Conservation (phyloP, 2,888 invertebrate species). For the Stenolophus ochropezus region DNA sequence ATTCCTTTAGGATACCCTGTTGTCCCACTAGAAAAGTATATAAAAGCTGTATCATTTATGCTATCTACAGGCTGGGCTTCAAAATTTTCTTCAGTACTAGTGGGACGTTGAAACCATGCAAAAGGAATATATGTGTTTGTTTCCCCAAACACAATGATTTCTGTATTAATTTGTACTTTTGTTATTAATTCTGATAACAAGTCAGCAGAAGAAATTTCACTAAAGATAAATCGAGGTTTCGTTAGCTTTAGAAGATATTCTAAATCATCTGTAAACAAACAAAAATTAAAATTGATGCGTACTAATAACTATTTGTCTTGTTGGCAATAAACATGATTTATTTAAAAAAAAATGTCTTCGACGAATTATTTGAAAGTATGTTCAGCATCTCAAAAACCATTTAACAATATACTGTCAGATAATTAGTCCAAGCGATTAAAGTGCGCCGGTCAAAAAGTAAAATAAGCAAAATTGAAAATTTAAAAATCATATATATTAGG, state of each 20-base stretch:
- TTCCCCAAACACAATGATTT: slow-evolving; percentile 64
- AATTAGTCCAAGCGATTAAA: too few relatives aligned
- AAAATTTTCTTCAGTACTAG: slow-evolving; percentile 64
- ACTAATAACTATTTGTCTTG: too few relatives aligned
- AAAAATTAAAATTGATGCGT: neutral
- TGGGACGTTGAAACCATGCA: slow-evolving; percentile 60
- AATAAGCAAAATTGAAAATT: too few relatives aligned
- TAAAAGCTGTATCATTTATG: slow-evolving; percentile 65
- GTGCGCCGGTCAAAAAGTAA: too few relatives aligned
- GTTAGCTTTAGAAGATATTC: neutral
- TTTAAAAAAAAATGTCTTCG: too few relatives aligned
- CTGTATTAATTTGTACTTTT: slow-evolving; percentile 47
- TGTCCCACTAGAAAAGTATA: slow-evolving; percentile 69
- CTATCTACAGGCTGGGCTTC: slow-evolving; percentile 62
- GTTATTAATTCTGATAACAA: neutral
- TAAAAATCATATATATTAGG: too few relatives aligned
- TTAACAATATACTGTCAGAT: too few relatives aligned
- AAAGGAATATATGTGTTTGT: slow-evolving; percentile 59
- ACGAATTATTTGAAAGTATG: too few relatives aligned
- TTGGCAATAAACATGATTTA: too few relatives aligned
- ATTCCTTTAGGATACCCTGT: slow-evolving; percentile 69
- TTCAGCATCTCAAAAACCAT: too few relatives aligned
- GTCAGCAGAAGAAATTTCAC: neutral
- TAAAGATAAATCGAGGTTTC: slow-evolving; percentile 24
- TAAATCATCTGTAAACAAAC: slow-evolving; percentile 17